Percentiles rank a stretch among this genome's conserved stretches.
Evolutionary conservation across 1,140 invertebrate genomes (phyloP).

Genomic region (Ceratosolen fusciceps): DNA sequence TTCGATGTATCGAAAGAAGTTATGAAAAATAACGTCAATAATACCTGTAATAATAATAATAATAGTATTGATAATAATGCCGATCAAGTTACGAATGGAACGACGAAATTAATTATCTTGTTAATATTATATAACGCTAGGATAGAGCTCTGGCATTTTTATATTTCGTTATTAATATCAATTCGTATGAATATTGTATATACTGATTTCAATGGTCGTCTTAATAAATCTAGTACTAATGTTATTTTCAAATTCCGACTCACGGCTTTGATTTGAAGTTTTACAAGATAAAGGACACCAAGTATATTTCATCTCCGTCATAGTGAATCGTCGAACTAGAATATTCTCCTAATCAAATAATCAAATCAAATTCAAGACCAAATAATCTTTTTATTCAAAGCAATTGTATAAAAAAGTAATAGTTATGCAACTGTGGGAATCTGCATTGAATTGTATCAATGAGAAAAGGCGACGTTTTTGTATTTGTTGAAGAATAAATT

Average conservation of each 20-base stretch:
- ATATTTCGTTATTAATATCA: slow-evolving; percentile 18
- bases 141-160: not conserved
- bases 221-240: slow-evolving; percentile 10
- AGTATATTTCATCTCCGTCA: slow-evolving; percentile 50
- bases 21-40: slow-evolving; percentile 1
- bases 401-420: slow-evolving; percentile 64
- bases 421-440: slow-evolving; percentile 81
- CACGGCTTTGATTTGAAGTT: slow-evolving; percentile 43
- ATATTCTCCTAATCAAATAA: not conserved
- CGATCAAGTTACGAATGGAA: not conserved
- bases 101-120: not conserved
- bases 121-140: not conserved
- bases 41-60: slow-evolving; percentile 21
- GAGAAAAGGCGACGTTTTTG: slow-evolving; percentile 68
- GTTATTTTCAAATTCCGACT: not conserved
- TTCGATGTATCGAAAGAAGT: not conserved
- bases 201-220: slow-evolving; percentile 7
- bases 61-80: slow-evolving; percentile 15
- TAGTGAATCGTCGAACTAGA: slow-evolving; percentile 56
- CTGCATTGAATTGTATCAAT: slow-evolving; percentile 79
- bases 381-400: not conserved
- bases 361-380: too few species aligned
- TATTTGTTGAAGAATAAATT: slow-evolving; percentile 76
- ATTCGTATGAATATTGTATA: slow-evolving; percentile 30
- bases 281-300: slow-evolving; percentile 48